A percentile compares a stretch with the other conserved stretches of the same genome.
Conservation (phyloP, 2,797 vertebrate species). For the Diceros bicornis region DNA sequence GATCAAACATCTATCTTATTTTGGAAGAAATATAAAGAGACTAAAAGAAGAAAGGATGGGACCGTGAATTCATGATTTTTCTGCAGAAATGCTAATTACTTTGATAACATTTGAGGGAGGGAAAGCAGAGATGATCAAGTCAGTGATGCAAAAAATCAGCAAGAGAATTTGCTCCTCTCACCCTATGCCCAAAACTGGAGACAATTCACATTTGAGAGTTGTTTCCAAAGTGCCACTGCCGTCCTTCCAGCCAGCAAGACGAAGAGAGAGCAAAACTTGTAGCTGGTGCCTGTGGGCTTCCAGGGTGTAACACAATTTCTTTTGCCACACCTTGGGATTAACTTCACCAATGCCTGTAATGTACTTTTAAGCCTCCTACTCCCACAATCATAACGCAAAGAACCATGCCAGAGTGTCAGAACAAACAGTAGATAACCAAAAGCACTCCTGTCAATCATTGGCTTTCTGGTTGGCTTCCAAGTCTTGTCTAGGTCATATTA, state of each 20-base stretch:
- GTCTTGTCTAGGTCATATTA: constrained; percentile 91
- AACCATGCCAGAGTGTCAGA: constrained; percentile 71
- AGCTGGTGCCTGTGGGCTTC: not conserved
- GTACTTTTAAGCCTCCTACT: constrained; percentile 82
- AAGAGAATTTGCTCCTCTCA: not conserved
- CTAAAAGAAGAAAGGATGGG: not conserved
- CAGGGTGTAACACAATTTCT: constrained; percentile 16
- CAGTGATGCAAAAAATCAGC: not conserved
- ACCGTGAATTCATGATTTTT: not conserved
- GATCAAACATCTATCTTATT: not conserved
- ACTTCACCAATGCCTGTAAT: constrained; percentile 55
- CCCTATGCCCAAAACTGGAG: not conserved
- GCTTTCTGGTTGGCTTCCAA: constrained; percentile 81
- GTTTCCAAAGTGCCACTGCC: not conserved
- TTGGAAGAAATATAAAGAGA: constrained; percentile 5
- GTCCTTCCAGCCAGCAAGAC: not conserved
- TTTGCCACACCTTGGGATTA: constrained; percentile 57
- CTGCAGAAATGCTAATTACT: not conserved
- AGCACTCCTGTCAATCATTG: constrained; percentile 83
- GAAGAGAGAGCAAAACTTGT: not conserved
- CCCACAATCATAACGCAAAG: constrained; percentile 79
- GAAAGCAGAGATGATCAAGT: not conserved
- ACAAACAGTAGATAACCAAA: constrained; percentile 83
- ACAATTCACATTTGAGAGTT: not conserved
- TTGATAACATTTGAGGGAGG: not conserved